Evolutionary conservation across 2,113 vertebrate species (phyloP).

Genomic region (Pachyramphus minor): DNA sequence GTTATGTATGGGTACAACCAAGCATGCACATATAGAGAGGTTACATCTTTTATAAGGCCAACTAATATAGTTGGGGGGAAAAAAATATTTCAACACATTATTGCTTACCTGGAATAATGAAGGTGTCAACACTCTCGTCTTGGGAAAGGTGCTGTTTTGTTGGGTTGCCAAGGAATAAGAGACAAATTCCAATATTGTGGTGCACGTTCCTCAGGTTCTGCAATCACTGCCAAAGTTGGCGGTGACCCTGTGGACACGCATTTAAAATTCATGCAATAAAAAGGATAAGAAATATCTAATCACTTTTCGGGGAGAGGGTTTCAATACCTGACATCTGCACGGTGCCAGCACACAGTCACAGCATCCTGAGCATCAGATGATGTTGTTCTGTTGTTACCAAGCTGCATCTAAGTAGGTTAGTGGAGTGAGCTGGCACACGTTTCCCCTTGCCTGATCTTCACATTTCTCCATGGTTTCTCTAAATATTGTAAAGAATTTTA

Average conservation of each 20-base stretch:
- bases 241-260: accelerated
- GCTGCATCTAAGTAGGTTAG: neutral
- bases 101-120: neutral
- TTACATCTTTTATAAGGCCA: neutral
- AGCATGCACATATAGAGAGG: accelerated
- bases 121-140: neutral
- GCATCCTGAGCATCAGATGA: neutral
- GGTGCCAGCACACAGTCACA: neutral
- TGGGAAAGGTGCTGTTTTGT: neutral
- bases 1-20: accelerated
- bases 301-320: neutral
- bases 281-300: neutral
- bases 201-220: accelerated
- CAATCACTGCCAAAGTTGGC: neutral
- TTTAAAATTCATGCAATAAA: neutral
- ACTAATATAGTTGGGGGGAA: accelerated
- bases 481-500: neutral
- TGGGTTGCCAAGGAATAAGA: neutral
- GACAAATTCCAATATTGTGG: neutral
- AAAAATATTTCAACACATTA: neutral
- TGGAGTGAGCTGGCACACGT: neutral
- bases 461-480: neutral
- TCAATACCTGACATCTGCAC: neutral
- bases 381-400: neutral
- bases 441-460: neutral